These are phyloP conservation scores for Petrolisthes cinctipes DNA, from an alignment of 2,888 invertebrate species.

Conservation along the genomic window DNA sequence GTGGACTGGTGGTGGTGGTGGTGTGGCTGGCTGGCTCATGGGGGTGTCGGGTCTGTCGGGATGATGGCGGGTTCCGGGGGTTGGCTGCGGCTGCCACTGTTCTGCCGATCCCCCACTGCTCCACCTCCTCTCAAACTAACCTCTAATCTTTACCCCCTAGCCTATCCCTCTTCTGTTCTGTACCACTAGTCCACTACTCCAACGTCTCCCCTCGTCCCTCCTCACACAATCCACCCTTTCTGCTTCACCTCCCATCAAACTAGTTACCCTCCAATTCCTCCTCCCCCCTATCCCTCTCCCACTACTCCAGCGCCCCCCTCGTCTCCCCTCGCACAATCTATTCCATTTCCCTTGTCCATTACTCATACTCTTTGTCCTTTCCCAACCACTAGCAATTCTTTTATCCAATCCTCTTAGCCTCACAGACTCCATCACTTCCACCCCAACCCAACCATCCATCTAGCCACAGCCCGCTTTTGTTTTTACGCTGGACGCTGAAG, in stretches of 20 bases:
- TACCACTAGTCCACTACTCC: neutral
- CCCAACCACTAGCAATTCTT: neutral
- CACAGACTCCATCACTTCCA: neutral
- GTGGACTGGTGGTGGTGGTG: neutral
- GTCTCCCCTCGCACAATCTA: neutral
- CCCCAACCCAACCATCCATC: neutral
- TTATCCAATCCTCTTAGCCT: neutral
- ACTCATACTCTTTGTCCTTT: too few species aligned
- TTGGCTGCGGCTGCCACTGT: neutral
- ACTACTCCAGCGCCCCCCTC: neutral
- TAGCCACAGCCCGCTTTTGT: too few species aligned
- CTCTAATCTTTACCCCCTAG: too few species aligned
- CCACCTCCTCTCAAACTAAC: too few species aligned
- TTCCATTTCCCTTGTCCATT: neutral
- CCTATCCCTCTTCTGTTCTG: neutral
- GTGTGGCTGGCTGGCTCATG: too few species aligned
- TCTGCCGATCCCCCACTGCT: too few species aligned
- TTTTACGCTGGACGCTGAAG: neutral
- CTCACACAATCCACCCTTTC: neutral
- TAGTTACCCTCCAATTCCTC: neutral
- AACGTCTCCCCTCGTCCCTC: neutral
- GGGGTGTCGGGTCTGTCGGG: constrained; percentile 3
- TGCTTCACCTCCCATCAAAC: neutral
- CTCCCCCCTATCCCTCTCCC: neutral
- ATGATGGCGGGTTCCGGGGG: constrained; percentile 3